phyloP scores from a whole-genome alignment of 2,888 invertebrate genomes.

The Dasypogon diadema region DNA sequence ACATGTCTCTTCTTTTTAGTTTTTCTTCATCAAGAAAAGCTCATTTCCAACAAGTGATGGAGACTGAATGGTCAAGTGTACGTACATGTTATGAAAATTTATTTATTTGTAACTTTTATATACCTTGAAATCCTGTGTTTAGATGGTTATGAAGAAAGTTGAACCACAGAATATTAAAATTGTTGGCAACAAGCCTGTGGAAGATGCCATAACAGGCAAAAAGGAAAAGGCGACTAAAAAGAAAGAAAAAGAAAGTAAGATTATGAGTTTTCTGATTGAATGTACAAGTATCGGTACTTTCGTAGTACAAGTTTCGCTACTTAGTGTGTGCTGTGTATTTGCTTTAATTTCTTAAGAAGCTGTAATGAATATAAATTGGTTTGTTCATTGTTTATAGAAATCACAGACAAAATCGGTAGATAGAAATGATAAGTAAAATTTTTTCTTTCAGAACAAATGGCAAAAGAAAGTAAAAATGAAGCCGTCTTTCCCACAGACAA shows the following conservation, averaged over 20 bases:
- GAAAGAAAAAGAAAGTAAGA: neutral
- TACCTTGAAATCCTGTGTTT: neutral
- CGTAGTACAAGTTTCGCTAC: no score
- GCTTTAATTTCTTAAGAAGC: no score
- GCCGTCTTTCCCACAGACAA: neutral
- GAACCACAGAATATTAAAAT: neutral
- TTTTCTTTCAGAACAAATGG: no score
- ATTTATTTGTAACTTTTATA: neutral
- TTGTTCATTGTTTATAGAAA: no score
- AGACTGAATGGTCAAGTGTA: conserved; percentile 5
- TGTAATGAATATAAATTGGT: no score
- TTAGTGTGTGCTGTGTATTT: no score
- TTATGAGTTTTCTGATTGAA: neutral
- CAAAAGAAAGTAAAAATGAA: neutral
- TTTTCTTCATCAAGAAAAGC: neutral
- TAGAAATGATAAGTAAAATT: no score
- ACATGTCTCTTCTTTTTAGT: conserved; percentile 6
- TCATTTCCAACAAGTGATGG: neutral
- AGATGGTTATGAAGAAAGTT: neutral
- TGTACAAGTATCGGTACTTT: no score
- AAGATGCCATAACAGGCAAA: neutral
- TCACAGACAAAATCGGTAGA: no score
- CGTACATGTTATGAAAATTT: neutral
- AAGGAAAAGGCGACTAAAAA: neutral
- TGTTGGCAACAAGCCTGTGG: neutral